phyloP scores from a whole-genome alignment of 2,888 invertebrate genomes.

The Eubasilissa splendida region DNA sequence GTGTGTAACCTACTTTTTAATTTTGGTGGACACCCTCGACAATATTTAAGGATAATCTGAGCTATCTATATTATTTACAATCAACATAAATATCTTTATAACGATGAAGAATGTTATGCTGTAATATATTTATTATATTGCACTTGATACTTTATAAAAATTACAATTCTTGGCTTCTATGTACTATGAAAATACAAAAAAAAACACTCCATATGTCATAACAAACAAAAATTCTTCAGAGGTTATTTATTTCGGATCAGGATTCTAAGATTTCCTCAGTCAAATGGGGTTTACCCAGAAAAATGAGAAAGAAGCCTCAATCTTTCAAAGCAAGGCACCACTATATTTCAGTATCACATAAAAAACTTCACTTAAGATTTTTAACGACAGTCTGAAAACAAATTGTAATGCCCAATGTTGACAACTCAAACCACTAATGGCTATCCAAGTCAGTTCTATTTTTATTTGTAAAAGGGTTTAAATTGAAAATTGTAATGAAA shows the following conservation, averaged over 20 bases:
- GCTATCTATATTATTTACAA: too few relatives aligned
- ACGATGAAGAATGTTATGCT: slow-evolving; percentile 1
- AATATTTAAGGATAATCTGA: too few relatives aligned
- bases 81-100: slow-evolving; percentile 3
- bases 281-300: background rate
- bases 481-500: too few relatives aligned
- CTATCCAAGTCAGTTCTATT: too few relatives aligned
- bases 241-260: background rate
- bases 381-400: too few relatives aligned
- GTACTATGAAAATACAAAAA: background rate
- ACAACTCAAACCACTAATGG: too few relatives aligned
- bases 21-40: too few relatives aligned
- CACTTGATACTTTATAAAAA: slow-evolving; percentile 27
- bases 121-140: slow-evolving; percentile 13
- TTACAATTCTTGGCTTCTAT: slow-evolving; percentile 20
- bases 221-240: background rate
- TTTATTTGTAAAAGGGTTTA: too few relatives aligned
- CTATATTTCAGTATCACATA: too few relatives aligned
- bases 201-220: background rate
- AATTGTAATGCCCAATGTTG: too few relatives aligned
- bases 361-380: too few relatives aligned
- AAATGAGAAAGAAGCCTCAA: background rate
- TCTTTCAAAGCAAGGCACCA: background rate
- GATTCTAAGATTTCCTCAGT: slow-evolving; percentile 17
- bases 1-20: too few relatives aligned